Percentiles rank a stretch among this genome's conserved stretches.
These are phyloP conservation scores for Eupithecia inturbata DNA, from an alignment of 2,888 invertebrate species.

Conservation along the genomic window DNA sequence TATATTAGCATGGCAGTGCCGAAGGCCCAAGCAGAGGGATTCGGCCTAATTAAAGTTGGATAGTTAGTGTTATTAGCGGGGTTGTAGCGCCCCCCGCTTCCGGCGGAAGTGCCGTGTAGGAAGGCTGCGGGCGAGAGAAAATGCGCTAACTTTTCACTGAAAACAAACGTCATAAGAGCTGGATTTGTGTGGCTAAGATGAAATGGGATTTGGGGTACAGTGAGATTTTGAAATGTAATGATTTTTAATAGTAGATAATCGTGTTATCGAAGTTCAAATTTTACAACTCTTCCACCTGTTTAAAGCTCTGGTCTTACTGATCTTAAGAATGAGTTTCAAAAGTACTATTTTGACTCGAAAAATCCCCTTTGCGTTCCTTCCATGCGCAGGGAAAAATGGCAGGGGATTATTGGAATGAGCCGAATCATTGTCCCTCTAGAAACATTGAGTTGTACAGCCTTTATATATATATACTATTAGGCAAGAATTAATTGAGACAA, in stretches of 20 bases:
- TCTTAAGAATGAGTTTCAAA: too few relatives aligned
- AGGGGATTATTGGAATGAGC: too few relatives aligned
- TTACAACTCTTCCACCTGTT: too few relatives aligned
- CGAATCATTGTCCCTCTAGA: too few relatives aligned
- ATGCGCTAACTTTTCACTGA: constrained; percentile 15
- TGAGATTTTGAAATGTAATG: background rate
- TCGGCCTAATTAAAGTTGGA: constrained; percentile 53
- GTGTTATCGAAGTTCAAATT: background rate
- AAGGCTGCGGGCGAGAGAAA: constrained; percentile 16
- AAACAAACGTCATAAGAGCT: constrained; percentile 10
- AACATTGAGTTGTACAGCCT: too few relatives aligned
- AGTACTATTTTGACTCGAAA: too few relatives aligned
- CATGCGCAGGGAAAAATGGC: too few relatives aligned
- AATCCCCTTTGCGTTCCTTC: too few relatives aligned
- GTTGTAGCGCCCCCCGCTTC: constrained; percentile 29
- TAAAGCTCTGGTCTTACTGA: too few relatives aligned
- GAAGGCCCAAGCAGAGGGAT: constrained; percentile 25
- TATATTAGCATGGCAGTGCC: constrained; percentile 26
- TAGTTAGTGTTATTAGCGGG: constrained; percentile 51
- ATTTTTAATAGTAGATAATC: too few relatives aligned
- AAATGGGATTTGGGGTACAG: background rate
- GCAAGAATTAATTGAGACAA: too few relatives aligned
- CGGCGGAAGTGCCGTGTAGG: constrained; percentile 24
- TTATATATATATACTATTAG: too few relatives aligned
- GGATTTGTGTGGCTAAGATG: background rate